Percentiles rank a stretch among this genome's conserved stretches.
Conservation (phyloP, 1,140 invertebrate genomes). For the Drosophila subobscura region DNA sequence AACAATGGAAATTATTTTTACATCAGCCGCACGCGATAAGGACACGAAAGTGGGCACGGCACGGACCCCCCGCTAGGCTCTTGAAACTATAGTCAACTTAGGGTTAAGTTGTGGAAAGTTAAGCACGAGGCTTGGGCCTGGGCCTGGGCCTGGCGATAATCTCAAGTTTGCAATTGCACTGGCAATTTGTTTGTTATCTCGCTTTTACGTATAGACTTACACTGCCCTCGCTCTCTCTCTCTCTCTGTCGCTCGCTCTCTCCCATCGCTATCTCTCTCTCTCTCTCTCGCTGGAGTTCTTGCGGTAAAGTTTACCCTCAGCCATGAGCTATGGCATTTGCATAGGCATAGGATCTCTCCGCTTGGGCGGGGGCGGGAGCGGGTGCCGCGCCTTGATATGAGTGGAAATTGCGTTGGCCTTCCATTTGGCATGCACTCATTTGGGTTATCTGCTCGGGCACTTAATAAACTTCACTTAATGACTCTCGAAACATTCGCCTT, state of each 20-base stretch:
- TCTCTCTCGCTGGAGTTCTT: constrained; percentile 7
- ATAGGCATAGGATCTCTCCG: constrained; percentile 33
- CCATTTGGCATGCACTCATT: constrained; percentile 77
- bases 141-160: constrained; percentile 51
- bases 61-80: constrained; percentile 1
- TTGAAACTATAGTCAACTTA: constrained; percentile 16
- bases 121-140: constrained; percentile 20
- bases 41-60: too few relatives aligned
- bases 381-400: constrained; percentile 26
- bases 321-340: constrained; percentile 36
- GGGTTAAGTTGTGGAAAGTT: constrained; percentile 41
- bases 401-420: constrained; percentile 66
- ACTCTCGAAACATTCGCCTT: constrained; percentile 63
- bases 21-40: constrained; percentile 53
- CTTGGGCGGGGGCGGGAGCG: not conserved
- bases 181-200: constrained; percentile 78
- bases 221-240: constrained; percentile 22
- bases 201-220: constrained; percentile 18
- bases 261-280: not conserved
- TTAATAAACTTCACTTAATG: constrained; percentile 73
- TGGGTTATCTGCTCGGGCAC: constrained; percentile 71
- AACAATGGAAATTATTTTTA: constrained; percentile 58
- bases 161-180: constrained; percentile 67
- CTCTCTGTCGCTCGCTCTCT: constrained; percentile 4
- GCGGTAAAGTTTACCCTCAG: constrained; percentile 26